Base-by-base conservation (phyloP, 2,113 vertebrate genomes). In the Addax nasomaculatus region DNA sequence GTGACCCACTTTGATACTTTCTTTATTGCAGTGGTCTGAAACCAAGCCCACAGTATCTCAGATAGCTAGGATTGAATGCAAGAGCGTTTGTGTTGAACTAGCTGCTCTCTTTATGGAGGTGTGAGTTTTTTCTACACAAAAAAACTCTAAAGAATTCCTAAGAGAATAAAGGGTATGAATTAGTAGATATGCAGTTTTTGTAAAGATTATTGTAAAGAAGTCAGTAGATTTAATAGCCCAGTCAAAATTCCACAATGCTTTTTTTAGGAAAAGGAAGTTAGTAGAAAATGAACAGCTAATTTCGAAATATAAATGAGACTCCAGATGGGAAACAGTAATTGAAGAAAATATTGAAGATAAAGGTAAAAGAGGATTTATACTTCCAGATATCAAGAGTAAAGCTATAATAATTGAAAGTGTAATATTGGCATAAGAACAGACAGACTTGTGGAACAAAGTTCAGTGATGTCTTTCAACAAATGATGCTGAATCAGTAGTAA, bases 201-300 rank as follows among this genome's bases (percentile, higher is more conserved):
- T 88, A 73, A 21, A 88, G 17, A 86, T 81, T 89, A 39, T 80
- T 93, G 6, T 93, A 88, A 96, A 94, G 29, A 93, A 95, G 88
- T 96, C 11, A 93, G 60, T 49, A 90, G 36, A 76, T 86, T 92
- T 85, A 36, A 90, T 90, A n/a, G 19, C 19, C 21, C 43, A 85
- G 17, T 81, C 47, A 90, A 51, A 95, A 96, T 83, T 57, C 11
- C 60, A 76, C 62, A 25, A 10, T 92, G 13, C n/a, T 90, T 62
- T 85, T 95, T 6, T n/a, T 19, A 62, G 13, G 11, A 8, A n/a
- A 23, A 33, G 29, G 14, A 33, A 15, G 17, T 25, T 15, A n/a
- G 8, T 81, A 90, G 83, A 53, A 93, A 93, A 58, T 43, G 58
- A 39, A 29, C 45, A 89, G 30, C 49, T 87, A 30, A 78, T 84